Base-by-base conservation (phyloP, 2,888 invertebrate genomes). In the Tanytarsus gracilentus region DNA sequence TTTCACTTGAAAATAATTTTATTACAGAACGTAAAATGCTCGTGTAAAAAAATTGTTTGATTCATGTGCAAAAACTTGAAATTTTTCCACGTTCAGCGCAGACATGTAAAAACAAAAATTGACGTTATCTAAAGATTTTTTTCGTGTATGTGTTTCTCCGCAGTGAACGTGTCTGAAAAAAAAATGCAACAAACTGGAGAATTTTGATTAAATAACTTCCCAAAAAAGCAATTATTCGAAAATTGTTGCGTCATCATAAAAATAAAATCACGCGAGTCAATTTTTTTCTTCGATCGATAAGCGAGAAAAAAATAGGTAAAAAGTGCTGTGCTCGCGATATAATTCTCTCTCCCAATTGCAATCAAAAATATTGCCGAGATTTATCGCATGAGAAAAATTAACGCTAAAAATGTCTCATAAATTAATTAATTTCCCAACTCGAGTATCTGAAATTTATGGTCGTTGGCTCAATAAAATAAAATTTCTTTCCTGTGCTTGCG, bases 391-490 rank as follows among this genome's bases (percentile, higher is more conserved):
- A n/a, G n/a, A n/a, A n/a, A n/a, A n/a, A n/a, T n/a, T 30, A 9
- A 30, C 29, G 14, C 16, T 30, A 30, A 30, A 51, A 51, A 51
- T 30, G 51, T 29, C 51, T 51, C 51, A 18, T 51, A 29, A 51
- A 51, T 51, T 51, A 51, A 51, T 51, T 51, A 51, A 51, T 29
- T 14, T 26, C 26, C 51, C 11, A 23, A n/a, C n/a, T 27, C 14
- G 18, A 51, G 30, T 16, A 30, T 29, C 51, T 51, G 51, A 51
- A 51, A 51, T 51, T 51, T 51, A 51, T 51, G 23, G 51, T 30
- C 16, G n/a, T 29, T 11, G 7, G 26, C 50, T 50, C 26, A 25
- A 27, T 27, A 21, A 51, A 51, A 51, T 51, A n/a, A n/a, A n/a
- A n/a, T n/a, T n/a, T n/a, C n/a, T n/a, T n/a, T n/a, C 30, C 50